Evolutionary conservation across 2,888 invertebrate genomes (phyloP), one percentile per base, ranked within the genome.

Genomic region (Coenonympha arcania): DNA sequence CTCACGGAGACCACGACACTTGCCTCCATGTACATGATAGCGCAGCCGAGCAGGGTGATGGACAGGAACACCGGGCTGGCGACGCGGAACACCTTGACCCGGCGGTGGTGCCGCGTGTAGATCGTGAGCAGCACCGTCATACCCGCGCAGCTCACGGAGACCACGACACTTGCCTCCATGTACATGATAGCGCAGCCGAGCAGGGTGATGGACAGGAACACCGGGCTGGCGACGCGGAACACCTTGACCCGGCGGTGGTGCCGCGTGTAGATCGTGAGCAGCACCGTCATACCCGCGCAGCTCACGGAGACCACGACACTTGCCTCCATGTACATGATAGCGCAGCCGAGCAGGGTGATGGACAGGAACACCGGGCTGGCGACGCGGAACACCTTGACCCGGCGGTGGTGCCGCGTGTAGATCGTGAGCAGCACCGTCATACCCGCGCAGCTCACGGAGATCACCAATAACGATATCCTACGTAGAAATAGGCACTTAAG

Each of bases 151-250:
- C n/a, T n/a, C n/a, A n/a, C n/a, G n/a, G n/a, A n/a, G n/a, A n/a
- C n/a, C n/a, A n/a, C n/a, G n/a, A n/a, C n/a, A n/a, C 86, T 82
- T 76, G 95, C 96, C 90, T 96, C 95, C 73, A 93, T 88, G 79
- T 96, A 96, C 95, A 96, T 96, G 59, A 95, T 93, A 61, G 93
- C 92, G 68, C 95, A 95, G 56, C 96, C 96, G 48, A 94, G 88
- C 42, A 96, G 89, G 45, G 96, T 96, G 65, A 96, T 94, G 61
- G 94, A 91, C 49, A 97, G 89, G 76, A 97, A 97, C 60, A 95
- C 95, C 6, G 97, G 96, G 68, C 95, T 96, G 54, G 96, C 96
- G 8, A 96, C 95, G 66, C 96, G 93, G 77, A 96, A 95, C 48
- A 96, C 95, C 87, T 96, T 94, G 57, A 94, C 90, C 56, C 92